phyloP scores from a whole-genome alignment of 2,113 vertebrate species.

The Sorex araneus region DNA sequence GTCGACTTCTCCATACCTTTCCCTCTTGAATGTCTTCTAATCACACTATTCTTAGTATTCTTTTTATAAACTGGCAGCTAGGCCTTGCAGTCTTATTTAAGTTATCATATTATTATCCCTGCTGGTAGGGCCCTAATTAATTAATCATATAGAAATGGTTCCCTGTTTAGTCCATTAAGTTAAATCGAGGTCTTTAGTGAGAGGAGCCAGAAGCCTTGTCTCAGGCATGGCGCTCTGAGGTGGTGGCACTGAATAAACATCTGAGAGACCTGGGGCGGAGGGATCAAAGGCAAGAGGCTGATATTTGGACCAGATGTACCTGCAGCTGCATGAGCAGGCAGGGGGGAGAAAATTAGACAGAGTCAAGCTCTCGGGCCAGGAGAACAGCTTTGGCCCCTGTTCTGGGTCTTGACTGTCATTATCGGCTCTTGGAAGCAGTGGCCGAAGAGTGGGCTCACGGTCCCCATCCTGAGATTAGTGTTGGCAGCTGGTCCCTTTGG shows the following conservation, averaged over 20 bases:
- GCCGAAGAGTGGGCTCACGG: not conserved
- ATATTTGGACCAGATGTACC: not conserved
- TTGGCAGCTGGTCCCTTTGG: not conserved
- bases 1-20: not conserved
- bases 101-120: conserved; percentile 71
- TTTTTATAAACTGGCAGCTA: conserved; percentile 67
- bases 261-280: not conserved
- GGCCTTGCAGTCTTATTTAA: conserved; percentile 79
- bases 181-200: conserved; percentile 24
- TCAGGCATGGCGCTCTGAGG: not conserved
- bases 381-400: not conserved
- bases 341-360: not conserved
- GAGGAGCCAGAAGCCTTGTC: conserved; percentile 9
- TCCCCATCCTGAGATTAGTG: not conserved
- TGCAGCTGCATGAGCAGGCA: not conserved
- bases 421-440: not conserved
- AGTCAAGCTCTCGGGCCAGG: not conserved
- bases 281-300: not conserved
- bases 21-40: not conserved
- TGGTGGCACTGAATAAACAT: not conserved
- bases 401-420: not conserved
- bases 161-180: conserved; percentile 65
- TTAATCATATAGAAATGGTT: conserved; percentile 77
- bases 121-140: conserved; percentile 73
- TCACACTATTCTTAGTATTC: conserved; percentile 38